These are phyloP conservation scores for Lacerta agilis DNA, from an alignment of 2,797 vertebrate species.

Conservation along the genomic window DNA sequence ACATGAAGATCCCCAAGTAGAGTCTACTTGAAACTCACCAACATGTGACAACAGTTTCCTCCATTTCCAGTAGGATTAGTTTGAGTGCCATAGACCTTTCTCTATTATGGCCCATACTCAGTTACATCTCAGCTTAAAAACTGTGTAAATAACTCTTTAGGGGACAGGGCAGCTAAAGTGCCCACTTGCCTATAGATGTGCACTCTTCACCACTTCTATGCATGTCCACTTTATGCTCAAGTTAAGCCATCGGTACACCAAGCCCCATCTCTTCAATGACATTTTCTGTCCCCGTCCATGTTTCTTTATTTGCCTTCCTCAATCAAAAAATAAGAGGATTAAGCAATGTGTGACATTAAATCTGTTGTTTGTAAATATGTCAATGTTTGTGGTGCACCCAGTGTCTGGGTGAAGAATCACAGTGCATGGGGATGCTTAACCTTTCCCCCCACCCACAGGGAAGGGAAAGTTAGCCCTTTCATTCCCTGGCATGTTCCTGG, in stretches of 20 bases:
- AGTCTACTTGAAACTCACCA: neutral
- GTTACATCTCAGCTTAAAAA: neutral
- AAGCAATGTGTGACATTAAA: no score
- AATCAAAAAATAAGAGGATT: no score
- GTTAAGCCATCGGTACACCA: neutral
- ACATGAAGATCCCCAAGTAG: neutral
- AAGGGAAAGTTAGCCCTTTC: neutral
- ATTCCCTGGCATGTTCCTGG: neutral
- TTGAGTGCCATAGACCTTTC: neutral
- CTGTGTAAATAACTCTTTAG: neutral
- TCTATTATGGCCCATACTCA: neutral
- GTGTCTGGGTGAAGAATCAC: no score
- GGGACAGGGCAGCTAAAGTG: no score
- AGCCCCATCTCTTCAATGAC: neutral
- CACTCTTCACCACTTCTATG: neutral
- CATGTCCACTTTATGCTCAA: neutral
- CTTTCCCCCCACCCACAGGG: no score
- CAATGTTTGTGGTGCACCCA: no score
- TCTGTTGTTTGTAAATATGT: no score
- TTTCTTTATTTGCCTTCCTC: neutral
- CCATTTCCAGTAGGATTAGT: neutral
- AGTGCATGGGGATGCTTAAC: no score
- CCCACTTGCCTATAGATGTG: neutral
- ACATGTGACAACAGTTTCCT: neutral
- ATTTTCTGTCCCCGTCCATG: neutral